Base-by-base conservation (phyloP, 2,113 vertebrate genomes). In the Cricetomys ansorgei region DNA sequence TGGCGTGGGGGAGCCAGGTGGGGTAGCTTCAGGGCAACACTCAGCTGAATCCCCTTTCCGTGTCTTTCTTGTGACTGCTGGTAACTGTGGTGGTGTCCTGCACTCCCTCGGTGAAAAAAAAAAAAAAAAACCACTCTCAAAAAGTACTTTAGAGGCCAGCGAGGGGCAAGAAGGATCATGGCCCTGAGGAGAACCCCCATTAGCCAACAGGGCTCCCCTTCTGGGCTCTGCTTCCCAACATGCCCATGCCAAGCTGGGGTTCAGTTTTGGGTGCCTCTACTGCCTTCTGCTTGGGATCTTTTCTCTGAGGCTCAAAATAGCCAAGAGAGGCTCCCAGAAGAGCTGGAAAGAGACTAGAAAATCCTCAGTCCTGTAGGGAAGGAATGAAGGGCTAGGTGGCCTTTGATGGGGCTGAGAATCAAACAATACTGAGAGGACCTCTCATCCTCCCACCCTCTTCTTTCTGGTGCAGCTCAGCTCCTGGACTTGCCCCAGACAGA, bases 401-500 rank as follows among this genome's bases (percentile, higher is more conserved):
- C 94, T 97, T 94, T 94, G 97, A 94, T 89, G 92, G 87, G 75
- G 45, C 93, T 88, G 80, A 95, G 84, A 91, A 43, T 83, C 85
- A 69, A 57, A 64, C 48, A 5, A 59, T 77, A 62, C 69, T 2
- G 2, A 70, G 65, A 86, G 93, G 64, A 80, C 77, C 94, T 94
- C 97, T 97, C 77, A 91, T 79, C 97, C 62, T 16, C 96, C 62
- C 92, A 57, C 86, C 94, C 88, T 67, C 57, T 88, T 94, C 93
- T 83, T 97, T 97, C 96, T 95, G 92, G 96, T 92, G 89, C 23
- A 93, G 92, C 97, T 97, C 95, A 43, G 85, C 88, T 93, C 94
- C 93, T 93, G 95, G 80, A 95, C 92, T 67, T 50, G 89, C 86
- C 59, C 23, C 73, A 45, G 77, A 92, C 96, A 27, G 86, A 87